Evolutionary conservation across 1,140 invertebrate species (phyloP), one percentile per base, ranked within the genome.

Genomic region (Drosophila repletoides): DNA sequence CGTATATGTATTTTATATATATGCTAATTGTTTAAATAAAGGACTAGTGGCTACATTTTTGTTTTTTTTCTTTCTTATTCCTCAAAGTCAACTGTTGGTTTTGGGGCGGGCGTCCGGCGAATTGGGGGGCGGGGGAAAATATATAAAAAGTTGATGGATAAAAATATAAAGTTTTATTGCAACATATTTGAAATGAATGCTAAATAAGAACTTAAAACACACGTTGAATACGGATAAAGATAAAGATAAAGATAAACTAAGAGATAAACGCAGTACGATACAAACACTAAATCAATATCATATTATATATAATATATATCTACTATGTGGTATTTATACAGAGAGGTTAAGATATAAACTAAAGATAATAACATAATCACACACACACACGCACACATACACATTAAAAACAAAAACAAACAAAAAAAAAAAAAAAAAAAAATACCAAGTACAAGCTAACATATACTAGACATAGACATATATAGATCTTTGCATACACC

Each of bases 11-110:
- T 61, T 12, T 75, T 38, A 55, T 66, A 67, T 65, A 69, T 71
- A 79, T 72, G 69, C 75, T 79, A 79, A 79, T 79, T 79, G 51
- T 69, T 49, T 58, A 72, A 79, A 52, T 40, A 22, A 55, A 77
- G 45, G 29, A 53, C 75, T 79, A 79, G 53, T 73, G 69, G 70
- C 75, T 79, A 79, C 55, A 53, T 72, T 80, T 79, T 46, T 52
- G 51, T 77, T 72, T 77, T 64, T 9, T 5, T 43, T 24, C 1
- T 41, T 43, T 43, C 22, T 15, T 64, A 60, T 63, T 63, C 53
- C 24, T 41, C 59, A 73, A 79, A 79, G 69, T 79, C 52, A 58
- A 15, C n/a, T 22, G 7, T 34, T 26, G 21, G 19, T 53, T 9
- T 67, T 34, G n/a, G 7, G 46, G 5, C 28, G 58, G 41, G n/a